phyloP scores from a whole-genome alignment of 2,113 vertebrate species.

The Antechinus stuartii region DNA sequence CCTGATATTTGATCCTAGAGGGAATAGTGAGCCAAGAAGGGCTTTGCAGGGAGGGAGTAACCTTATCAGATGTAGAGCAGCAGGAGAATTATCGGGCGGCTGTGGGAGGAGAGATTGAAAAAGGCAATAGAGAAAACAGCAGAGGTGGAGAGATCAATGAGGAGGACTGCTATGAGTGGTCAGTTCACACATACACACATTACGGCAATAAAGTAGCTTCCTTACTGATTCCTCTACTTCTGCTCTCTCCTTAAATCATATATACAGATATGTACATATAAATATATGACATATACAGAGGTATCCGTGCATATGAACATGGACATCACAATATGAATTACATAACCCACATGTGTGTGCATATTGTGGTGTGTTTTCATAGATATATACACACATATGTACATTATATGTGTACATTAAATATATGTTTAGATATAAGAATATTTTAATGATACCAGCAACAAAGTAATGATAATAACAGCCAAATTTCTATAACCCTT shows the following conservation, averaged over 20 bases:
- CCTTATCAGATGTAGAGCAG: not conserved
- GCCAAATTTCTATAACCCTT: too few relatives aligned
- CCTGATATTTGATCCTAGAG: not conserved
- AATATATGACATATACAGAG: not conserved
- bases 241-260: not conserved
- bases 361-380: too few relatives aligned
- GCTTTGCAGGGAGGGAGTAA: not conserved
- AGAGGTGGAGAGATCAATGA: not conserved
- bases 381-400: too few relatives aligned
- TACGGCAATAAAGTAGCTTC: not conserved
- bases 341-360: too few relatives aligned
- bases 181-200: not conserved
- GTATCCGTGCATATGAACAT: too few relatives aligned
- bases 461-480: too few relatives aligned
- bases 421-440: too few relatives aligned
- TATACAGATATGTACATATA: not conserved
- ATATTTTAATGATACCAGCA: too few relatives aligned
- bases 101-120: not conserved
- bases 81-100: not conserved
- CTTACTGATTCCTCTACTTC: not conserved
- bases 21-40: not conserved
- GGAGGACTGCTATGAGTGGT: not conserved
- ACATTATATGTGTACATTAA: too few relatives aligned
- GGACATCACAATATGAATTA: too few relatives aligned
- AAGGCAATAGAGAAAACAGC: not conserved